Base-by-base conservation (phyloP, 1,140 invertebrate genomes). In the Schlechtendalia chinensis region DNA sequence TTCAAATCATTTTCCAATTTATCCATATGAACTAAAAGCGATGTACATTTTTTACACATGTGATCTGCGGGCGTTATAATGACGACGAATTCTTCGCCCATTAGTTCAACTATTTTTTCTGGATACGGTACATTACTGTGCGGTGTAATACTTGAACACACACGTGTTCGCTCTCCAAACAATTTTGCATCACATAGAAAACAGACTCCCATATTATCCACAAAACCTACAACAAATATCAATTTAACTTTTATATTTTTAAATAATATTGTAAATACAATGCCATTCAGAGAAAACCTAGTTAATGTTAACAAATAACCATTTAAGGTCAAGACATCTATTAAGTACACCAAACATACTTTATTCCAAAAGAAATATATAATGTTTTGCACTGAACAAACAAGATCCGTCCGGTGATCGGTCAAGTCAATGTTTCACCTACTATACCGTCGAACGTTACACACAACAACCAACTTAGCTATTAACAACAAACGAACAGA, bases 1-100 rank as follows among this genome's bases (percentile, higher is more conserved):
- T 39, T 80, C 27, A 83, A 27, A 29, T 84, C 83, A 71, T 80
- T 82, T 82, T 84, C 83, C 17, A 84, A 71, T 81, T 83, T 83
- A 58, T 84, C 83, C 77, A 84, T 81, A 29, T 82, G 82, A 45
- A 82, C 83, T 16, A 84, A 59, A 58, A 84, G 81, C 11, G 82
- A 71, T 32, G 80, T 77, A 72, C 83, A 84, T 72, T 82, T 69
- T 59, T 82, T 81, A 58, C 83, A 84, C 50, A 84, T 67, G 56
- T 82, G 45, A 82, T 84, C 83, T 45, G 81, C 77, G 6, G 69
- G 81, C 5, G 83, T 82, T 2, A 84, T 82, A 59, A 83, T 81
- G 12, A 84, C 83, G 11, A 84, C 82, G 75, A 82, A 84, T 39
- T 82, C 81, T 39, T 84, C 83, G 24, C 83, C 83, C 32, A 84